phyloP scores from a whole-genome alignment of 2,113 vertebrate species.

The Leptobrachium leishanense region DNA sequence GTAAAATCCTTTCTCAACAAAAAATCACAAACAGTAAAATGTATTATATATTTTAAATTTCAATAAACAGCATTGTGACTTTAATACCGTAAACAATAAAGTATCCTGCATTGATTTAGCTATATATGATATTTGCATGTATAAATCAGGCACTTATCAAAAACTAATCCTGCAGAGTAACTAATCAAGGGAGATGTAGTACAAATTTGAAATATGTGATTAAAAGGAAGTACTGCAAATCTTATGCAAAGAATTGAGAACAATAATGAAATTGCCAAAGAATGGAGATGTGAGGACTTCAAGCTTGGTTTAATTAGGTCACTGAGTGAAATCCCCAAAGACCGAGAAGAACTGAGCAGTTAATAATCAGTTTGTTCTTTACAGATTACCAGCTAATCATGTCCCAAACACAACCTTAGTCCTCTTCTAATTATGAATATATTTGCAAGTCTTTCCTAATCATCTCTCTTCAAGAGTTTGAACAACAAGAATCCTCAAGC shows the following conservation, averaged over 20 bases:
- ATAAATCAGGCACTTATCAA: slow-evolving; percentile 70
- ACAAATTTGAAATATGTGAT: slow-evolving; percentile 80
- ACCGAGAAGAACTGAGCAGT: slow-evolving; percentile 77
- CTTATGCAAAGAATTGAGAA: slow-evolving; percentile 66
- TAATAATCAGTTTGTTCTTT: slow-evolving; percentile 93
- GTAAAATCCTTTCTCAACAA: too few relatives aligned
- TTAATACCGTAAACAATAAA: slow-evolving; percentile 57
- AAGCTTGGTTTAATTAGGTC: slow-evolving; percentile 79
- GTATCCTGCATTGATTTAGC: slow-evolving; percentile 62
- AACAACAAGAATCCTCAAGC: slow-evolving; percentile 66
- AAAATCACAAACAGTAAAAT: too few relatives aligned
- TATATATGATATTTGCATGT: slow-evolving; percentile 75
- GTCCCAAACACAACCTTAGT: slow-evolving; percentile 71
- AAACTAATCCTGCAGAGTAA: slow-evolving; percentile 76
- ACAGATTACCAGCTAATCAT: slow-evolving; percentile 93
- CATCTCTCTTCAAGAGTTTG: slow-evolving; percentile 66
- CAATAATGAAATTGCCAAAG: slow-evolving; percentile 69
- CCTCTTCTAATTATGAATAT: slow-evolving; percentile 71
- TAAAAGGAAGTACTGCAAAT: slow-evolving; percentile 73
- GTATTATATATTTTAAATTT: slow-evolving; percentile 8
- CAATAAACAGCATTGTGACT: slow-evolving; percentile 4
- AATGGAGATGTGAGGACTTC: slow-evolving; percentile 76
- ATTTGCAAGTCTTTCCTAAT: slow-evolving; percentile 68
- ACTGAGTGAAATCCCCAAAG: slow-evolving; percentile 80
- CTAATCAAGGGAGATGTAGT: slow-evolving; percentile 84